Evolutionary conservation across 2,113 vertebrate species (phyloP).

Genomic region (Ailurus styani): DNA sequence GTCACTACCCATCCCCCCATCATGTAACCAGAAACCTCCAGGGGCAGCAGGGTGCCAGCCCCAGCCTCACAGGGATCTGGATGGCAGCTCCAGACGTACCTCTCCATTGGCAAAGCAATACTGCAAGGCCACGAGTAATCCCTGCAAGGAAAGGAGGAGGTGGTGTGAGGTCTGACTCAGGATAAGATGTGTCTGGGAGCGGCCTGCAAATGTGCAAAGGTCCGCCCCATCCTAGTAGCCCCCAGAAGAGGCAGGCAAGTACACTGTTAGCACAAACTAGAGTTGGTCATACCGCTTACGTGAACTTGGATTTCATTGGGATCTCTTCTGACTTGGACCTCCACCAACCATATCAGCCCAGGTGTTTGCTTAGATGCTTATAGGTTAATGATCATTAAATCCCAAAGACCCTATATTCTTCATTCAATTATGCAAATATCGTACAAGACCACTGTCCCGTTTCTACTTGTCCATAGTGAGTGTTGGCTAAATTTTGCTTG

Average conservation of each 20-base stretch:
- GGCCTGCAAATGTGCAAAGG: background rate
- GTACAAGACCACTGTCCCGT: background rate
- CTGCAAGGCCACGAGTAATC: constrained; percentile 91
- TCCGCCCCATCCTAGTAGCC: rapidly evolving
- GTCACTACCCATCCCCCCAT: too few relatives aligned
- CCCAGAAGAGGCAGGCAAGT: background rate
- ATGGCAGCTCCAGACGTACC: constrained; percentile 80
- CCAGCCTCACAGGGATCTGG: too few relatives aligned
- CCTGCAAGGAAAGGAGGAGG: constrained; percentile 80
- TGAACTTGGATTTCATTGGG: background rate
- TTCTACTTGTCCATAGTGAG: background rate
- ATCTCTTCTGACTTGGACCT: background rate
- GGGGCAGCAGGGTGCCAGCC: background rate
- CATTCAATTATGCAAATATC: background rate
- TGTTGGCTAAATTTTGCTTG: background rate
- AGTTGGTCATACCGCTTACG: rapidly evolving
- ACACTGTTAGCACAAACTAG: too few relatives aligned
- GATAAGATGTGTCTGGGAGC: background rate
- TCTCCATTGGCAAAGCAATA: constrained; percentile 98
- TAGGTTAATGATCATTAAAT: background rate
- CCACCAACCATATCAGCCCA: background rate
- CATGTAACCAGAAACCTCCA: background rate
- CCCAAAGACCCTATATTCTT: background rate
- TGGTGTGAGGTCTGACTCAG: background rate
- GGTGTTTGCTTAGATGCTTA: background rate